Evolutionary conservation across 2,888 invertebrate species (phyloP), one percentile per base, ranked within the genome.

Genomic region (Acleris emargana): DNA sequence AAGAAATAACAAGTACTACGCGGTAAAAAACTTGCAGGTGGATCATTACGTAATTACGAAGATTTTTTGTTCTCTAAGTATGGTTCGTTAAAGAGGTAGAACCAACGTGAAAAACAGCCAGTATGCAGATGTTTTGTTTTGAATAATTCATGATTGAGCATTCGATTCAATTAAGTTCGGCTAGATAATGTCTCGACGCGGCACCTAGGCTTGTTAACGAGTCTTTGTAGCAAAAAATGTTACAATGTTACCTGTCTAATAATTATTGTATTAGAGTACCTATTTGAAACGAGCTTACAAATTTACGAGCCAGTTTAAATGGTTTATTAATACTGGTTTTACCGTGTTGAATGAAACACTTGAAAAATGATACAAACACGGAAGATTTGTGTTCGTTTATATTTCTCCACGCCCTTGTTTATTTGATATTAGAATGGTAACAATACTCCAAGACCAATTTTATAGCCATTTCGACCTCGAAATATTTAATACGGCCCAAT

Each of bases 101-200:
- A 66, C 60, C 60, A 66, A 43, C 50, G 62, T 53, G 58, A 42
- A 58, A 54, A 67, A 49, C 60, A 52, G 53, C 25, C 54, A 62
- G 52, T 62, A 62, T 55, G 59, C 55, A 57, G 62, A 58, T 54
- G 59, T 45, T 51, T 50, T 22, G 57, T 50, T 58, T 58, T 69
- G 69, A 62, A 69, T 67, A 67, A 70, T 70, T 70, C 67, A 70
- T 70, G 67, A 62, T 67, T 63, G 32, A 22, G 61, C 69, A 67
- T 63, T 61, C 50, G 51, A 58, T 67, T 67, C 63, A 66, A 70
- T 63, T 70, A 67, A 63, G 58, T 63, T 66, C 63, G 63, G 58
- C 64, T 60, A 49, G 64, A 74, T 76, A 73, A 72, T 62, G 68
- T 62, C 38, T 69, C 71, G 75, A 74, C 74, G 72, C 69, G 68